Evolutionary conservation across 2,797 vertebrate species (phyloP), one percentile per base, ranked within the genome.

Genomic region (Megalops cyprinoides): DNA sequence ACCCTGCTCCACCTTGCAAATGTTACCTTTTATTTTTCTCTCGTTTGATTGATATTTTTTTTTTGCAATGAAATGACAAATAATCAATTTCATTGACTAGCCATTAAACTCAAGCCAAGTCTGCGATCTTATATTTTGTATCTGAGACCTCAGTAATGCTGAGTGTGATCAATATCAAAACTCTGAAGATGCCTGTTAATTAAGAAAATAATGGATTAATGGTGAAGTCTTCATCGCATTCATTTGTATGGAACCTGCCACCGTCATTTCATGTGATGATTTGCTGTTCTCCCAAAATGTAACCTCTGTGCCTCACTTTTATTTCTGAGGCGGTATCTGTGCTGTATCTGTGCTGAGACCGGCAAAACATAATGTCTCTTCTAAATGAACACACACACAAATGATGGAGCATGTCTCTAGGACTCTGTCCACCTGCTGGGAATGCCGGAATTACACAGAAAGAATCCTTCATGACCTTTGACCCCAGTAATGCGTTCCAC

Each of bases 301-400:
- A 69, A 42, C 42, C 20, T 37, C 65, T 69, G n/a, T n/a, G n/a
- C 69, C 39, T 42, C 34, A 42, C 65, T 65, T 69, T 39, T 69
- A 39, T 69, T 69, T 34, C 34, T 69, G 37, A 5, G 65, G 6
- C 39, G 42, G 42, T 25, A 6, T 37, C 15, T 42, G 65, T 25
- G 34, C 39, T 18, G 18, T 69, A 69, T 39, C 6, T 23, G 1
- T 69, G 6, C 34, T 9, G 4, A 42, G 65, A 69, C 34, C 15
- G 23, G 65, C 34, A 0, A 60, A 28, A 1, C 34, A 2, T 31
- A 25, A 62, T 25, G 28, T 8, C 60, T 62, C 1, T 42, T 69
- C 34, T 23, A 23, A 69, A 39, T 69, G 18, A 69, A 69, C 65
- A 42, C 37, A 69, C 65, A 42, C 37, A 20, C 7, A 7, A 20